These are phyloP conservation scores for Otus scops DNA, from an alignment of 2,797 vertebrate genomes.

Conservation along the genomic window DNA sequence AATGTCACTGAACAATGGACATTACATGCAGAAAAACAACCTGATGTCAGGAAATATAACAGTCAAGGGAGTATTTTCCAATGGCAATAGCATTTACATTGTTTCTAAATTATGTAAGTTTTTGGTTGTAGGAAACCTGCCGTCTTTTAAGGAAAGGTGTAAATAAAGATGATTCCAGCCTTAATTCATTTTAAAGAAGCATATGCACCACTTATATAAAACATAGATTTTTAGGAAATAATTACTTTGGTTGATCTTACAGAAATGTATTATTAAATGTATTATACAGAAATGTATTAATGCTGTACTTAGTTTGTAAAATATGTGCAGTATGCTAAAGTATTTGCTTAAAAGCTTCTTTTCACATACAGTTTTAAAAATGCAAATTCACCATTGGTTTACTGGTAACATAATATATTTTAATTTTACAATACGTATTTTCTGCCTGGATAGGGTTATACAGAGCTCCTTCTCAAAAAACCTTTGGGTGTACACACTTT, in stretches of 20 bases:
- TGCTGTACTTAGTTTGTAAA: background rate
- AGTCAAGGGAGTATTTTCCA: slow-evolving; percentile 55
- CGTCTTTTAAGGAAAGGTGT: background rate
- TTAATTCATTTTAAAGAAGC: background rate
- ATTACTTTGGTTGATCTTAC: background rate
- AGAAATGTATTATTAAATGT: background rate
- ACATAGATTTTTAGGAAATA: background rate
- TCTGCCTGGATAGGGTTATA: background rate
- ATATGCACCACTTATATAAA: background rate
- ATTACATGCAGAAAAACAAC: slow-evolving; percentile 54
- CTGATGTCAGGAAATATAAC: slow-evolving; percentile 73
- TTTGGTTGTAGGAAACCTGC: background rate
- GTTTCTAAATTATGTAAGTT: background rate
- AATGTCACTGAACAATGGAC: slow-evolving; percentile 75
- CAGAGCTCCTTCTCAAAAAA: background rate
- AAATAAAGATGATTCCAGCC: background rate
- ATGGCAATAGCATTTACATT: background rate
- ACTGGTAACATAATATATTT: background rate
- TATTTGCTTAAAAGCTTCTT: background rate
- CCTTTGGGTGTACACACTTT: background rate
- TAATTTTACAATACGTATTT: background rate
- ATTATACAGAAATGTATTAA: background rate
- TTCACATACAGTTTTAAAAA: background rate
- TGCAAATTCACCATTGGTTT: background rate
- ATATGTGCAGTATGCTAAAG: background rate